These are phyloP conservation scores for Phoxinus phoxinus DNA, from an alignment of 2,113 vertebrate genomes.

Conservation along the genomic window DNA sequence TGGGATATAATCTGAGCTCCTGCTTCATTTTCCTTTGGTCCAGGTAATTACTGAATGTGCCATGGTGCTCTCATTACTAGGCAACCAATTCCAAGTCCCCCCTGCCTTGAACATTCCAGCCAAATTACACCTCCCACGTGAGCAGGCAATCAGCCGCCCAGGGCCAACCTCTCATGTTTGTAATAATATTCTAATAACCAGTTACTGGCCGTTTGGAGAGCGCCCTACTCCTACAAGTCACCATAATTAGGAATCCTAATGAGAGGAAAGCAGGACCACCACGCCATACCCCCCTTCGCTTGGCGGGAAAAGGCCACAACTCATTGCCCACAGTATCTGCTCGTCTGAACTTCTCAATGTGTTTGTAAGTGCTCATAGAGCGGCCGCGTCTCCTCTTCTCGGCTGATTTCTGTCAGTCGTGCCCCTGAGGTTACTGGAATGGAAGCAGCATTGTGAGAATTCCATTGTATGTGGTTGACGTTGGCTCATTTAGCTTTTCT, in stretches of 20 bases:
- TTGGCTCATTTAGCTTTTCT: constrained; percentile 39
- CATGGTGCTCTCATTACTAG: constrained; percentile 60
- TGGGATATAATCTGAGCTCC: constrained; percentile 54
- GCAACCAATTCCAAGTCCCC: constrained; percentile 26
- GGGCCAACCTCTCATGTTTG: constrained; percentile 73
- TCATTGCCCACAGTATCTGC: constrained; percentile 57
- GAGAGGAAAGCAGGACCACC: constrained; percentile 67
- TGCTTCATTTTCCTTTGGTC: constrained; percentile 63
- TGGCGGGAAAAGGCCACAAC: constrained; percentile 49
- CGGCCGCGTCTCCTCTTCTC: constrained; percentile 31
- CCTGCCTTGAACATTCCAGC: constrained; percentile 75
- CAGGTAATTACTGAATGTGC: constrained; percentile 68
- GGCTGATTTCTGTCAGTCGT: constrained; percentile 58
- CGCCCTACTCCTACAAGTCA: constrained; percentile 74
- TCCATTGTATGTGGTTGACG: constrained; percentile 63
- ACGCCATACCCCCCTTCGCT: constrained; percentile 36
- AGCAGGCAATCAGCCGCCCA: constrained; percentile 77
- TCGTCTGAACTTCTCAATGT: constrained; percentile 26
- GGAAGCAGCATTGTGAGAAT: constrained; percentile 67
- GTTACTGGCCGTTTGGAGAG: constrained; percentile 75
- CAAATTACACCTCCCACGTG: constrained; percentile 78
- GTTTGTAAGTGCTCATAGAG: constrained; percentile 54
- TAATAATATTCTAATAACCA: constrained; percentile 82
- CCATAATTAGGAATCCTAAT: constrained; percentile 74
- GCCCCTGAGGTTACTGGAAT: constrained; percentile 68